Evolutionary conservation across 2,888 invertebrate genomes (phyloP).

Genomic region (Dascillus cervinus): DNA sequence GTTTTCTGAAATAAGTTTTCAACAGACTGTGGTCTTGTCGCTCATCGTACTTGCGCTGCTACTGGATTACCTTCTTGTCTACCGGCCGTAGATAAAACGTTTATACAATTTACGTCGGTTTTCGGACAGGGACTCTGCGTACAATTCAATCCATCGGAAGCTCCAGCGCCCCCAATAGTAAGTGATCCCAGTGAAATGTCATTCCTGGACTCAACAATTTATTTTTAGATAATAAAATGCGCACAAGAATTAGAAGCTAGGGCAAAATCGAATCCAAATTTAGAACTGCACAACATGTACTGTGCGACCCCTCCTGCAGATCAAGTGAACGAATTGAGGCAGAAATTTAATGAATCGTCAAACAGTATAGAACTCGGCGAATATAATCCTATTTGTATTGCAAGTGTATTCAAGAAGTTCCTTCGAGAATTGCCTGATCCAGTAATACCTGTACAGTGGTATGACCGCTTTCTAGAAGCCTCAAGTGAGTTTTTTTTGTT

Average conservation of each 20-base stretch:
- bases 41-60: constrained; percentile 62
- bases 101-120: constrained; percentile 37
- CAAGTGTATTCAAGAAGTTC: constrained; percentile 61
- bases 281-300: constrained; percentile 62
- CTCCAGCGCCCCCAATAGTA: constrained; percentile 53
- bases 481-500: constrained; percentile 26
- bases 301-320: constrained; percentile 54
- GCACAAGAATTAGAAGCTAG: constrained; percentile 54
- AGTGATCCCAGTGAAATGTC: too few relatives aligned
- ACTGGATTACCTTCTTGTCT: constrained; percentile 54
- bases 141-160: constrained; percentile 51
- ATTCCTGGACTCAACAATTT: too few relatives aligned
- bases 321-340: constrained; percentile 50
- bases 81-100: constrained; percentile 31
- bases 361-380: constrained; percentile 41
- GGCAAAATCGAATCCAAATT: constrained; percentile 42
- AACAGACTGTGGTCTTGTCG: constrained; percentile 62
- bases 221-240: constrained; percentile 43
- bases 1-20: constrained; percentile 22
- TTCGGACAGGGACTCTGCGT: constrained; percentile 58
- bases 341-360: constrained; percentile 44
- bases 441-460: constrained; percentile 65
- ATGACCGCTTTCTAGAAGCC: constrained; percentile 60
- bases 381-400: constrained; percentile 49
- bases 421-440: constrained; percentile 68